phyloP scores from a whole-genome alignment of 2,113 vertebrate genomes.

The Trogon surrucura region DNA sequence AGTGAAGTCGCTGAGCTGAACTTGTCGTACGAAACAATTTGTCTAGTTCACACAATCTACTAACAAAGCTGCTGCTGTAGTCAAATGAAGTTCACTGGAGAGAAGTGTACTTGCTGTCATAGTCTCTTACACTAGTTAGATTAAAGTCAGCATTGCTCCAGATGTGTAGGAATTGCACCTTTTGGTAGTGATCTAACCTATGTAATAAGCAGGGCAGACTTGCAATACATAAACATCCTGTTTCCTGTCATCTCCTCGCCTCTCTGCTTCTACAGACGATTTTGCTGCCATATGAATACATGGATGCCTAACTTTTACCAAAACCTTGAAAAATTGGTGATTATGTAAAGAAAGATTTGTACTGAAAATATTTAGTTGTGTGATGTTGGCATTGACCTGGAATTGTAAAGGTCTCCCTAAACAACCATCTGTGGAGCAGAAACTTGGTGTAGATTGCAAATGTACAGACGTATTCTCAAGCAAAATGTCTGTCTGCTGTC shows the following conservation, averaged over 20 bases:
- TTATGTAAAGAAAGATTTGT: neutral
- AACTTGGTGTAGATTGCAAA: neutral
- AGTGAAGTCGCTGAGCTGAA: neutral
- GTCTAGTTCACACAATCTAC: neutral
- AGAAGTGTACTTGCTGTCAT: neutral
- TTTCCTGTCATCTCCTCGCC: neutral
- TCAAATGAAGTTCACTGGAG: neutral
- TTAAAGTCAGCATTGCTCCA: neutral
- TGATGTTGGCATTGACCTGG: neutral
- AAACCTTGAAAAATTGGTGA: neutral
- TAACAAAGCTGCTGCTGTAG: neutral
- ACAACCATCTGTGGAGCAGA: neutral
- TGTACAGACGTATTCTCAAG: too few relatives aligned
- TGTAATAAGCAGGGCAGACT: neutral
- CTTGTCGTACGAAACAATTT: neutral
- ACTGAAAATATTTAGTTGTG: neutral
- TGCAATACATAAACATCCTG: accelerated
- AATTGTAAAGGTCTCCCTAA: neutral
- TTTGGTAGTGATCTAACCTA: neutral
- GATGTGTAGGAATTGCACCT: neutral
- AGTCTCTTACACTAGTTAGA: accelerated
- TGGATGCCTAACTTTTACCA: neutral
- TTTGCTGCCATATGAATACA: neutral
- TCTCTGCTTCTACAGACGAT: neutral
- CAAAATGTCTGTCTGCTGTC: neutral